Percentiles rank a stretch among this genome's conserved stretches.
Evolutionary conservation across 2,113 vertebrate species (phyloP).

Genomic region (Theristicus caerulescens): DNA sequence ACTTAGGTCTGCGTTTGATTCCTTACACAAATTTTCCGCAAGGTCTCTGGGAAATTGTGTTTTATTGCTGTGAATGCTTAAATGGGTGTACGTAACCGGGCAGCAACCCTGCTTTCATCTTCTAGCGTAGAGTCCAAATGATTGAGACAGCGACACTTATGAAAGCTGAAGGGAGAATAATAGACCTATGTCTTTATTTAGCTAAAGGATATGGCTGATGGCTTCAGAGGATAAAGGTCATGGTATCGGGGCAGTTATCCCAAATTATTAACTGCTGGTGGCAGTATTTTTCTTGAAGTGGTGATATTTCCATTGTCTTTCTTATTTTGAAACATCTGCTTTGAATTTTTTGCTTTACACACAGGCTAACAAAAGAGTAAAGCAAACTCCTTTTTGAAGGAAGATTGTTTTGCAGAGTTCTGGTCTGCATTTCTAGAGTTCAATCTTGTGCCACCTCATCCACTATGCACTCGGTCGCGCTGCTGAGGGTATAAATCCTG

Average conservation of each 20-base stretch:
- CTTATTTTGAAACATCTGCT: conserved; percentile 1
- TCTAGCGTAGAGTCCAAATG: not conserved
- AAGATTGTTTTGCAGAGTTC: not conserved
- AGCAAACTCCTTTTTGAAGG: not conserved
- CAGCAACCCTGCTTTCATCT: not conserved
- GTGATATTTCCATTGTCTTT: not conserved
- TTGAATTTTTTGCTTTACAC: not conserved
- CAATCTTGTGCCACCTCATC: not conserved
- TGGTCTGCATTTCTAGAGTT: not conserved
- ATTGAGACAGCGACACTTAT: not conserved
- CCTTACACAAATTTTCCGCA: not conserved
- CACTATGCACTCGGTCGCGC: accelerated
- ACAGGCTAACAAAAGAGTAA: not conserved
- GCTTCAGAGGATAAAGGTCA: not conserved
- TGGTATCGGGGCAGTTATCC: not conserved
- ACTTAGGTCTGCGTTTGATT: not conserved
- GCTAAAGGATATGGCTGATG: not conserved
- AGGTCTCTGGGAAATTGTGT: not conserved
- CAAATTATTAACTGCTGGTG: not conserved
- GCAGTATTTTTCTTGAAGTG: not conserved
- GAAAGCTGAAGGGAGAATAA: not conserved
- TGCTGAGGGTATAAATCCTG: not conserved
- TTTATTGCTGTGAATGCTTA: not conserved
- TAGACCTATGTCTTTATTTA: not conserved
- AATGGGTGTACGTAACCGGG: not conserved